phyloP scores from a whole-genome alignment of 2,113 vertebrate genomes.

The Tupaia chinensis region DNA sequence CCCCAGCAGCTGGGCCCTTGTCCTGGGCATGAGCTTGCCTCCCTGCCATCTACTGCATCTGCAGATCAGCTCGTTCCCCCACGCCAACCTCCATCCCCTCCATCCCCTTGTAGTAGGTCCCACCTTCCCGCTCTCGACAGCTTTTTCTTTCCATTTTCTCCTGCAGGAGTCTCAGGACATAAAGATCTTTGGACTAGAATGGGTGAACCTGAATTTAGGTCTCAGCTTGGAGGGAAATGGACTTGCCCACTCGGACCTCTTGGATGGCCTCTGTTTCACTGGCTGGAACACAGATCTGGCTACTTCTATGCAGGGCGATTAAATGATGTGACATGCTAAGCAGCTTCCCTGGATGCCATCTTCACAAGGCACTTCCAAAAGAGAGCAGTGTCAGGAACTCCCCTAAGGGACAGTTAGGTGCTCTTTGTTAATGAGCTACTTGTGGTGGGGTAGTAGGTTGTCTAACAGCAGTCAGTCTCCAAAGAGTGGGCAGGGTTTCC shows the following conservation, averaged over 20 bases:
- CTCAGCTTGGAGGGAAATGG: background rate
- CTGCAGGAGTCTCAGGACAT: background rate
- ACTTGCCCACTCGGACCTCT: background rate
- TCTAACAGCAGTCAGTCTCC: background rate
- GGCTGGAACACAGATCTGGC: background rate
- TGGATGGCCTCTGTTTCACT: background rate
- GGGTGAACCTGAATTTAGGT: background rate
- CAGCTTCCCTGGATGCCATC: background rate
- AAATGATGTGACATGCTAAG: background rate
- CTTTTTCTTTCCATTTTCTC: slow-evolving; percentile 7
- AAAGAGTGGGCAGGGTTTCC: background rate
- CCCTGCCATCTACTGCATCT: background rate
- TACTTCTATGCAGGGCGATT: background rate
- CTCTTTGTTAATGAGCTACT: background rate
- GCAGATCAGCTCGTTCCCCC: background rate
- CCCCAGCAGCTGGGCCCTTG: no score
- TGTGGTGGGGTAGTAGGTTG: background rate
- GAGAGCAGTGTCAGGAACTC: background rate
- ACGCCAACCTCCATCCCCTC: background rate
- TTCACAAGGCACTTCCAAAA: background rate
- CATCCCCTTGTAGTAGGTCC: background rate
- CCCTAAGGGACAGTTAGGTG: no score
- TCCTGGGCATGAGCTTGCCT: background rate
- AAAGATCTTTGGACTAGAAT: background rate
- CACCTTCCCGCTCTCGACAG: background rate